Evolutionary conservation across 2,113 vertebrate genomes (phyloP).

Genomic region (Tragelaphus buxtoni): DNA sequence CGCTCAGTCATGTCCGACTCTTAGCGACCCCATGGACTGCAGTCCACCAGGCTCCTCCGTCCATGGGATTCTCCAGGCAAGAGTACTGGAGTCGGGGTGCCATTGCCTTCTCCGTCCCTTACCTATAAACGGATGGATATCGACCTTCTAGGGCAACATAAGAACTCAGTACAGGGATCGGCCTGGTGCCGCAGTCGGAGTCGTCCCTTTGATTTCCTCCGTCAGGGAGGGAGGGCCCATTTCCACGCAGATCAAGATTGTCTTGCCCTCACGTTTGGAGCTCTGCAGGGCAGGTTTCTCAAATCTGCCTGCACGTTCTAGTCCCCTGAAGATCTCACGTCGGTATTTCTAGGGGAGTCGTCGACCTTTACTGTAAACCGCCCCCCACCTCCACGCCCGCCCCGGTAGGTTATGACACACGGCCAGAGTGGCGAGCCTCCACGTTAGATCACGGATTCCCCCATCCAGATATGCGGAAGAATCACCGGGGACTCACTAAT

Average conservation of each 20-base stretch:
- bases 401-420: neutral
- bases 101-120: neutral
- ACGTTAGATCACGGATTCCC: neutral
- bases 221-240: neutral
- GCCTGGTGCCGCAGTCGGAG: neutral
- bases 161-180: too few relatives aligned
- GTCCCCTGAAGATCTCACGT: neutral
- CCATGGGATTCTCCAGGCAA: too few relatives aligned
- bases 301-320: neutral
- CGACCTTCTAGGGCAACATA: neutral
- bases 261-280: neutral
- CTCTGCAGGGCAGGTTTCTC: neutral
- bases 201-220: neutral
- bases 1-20: too few relatives aligned
- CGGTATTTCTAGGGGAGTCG: neutral
- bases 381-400: neutral
- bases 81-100: too few relatives aligned
- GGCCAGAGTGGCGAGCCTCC: neutral
- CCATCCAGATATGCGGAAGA: too few relatives aligned
- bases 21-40: too few relatives aligned
- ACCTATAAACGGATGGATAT: neutral
- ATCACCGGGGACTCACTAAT: neutral
- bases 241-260: neutral
- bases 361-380: neutral
- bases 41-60: too few relatives aligned